phyloP scores from a whole-genome alignment of 2,113 vertebrate species.

The Clupea harengus region DNA sequence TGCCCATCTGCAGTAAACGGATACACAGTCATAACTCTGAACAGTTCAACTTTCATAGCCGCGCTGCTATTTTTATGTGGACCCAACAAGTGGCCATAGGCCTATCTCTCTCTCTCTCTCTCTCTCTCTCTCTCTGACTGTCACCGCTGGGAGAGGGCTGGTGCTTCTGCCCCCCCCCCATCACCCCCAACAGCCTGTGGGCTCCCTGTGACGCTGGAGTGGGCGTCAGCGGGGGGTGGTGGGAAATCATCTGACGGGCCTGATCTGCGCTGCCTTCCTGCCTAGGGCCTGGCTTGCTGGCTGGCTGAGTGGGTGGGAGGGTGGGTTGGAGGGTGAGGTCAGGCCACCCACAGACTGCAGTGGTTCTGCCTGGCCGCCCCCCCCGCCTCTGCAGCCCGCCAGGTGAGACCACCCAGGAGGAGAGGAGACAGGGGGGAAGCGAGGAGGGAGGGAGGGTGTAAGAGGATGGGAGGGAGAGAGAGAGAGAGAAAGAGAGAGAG shows the following conservation, averaged over 20 bases:
- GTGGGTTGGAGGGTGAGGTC: constrained; percentile 33
- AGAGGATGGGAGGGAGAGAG: not conserved
- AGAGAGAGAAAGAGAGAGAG: constrained; percentile 2
- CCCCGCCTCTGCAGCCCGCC: constrained; percentile 30
- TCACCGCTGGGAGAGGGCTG: not conserved
- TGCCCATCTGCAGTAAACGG: constrained; percentile 33
- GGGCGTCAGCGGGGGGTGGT: constrained; percentile 37
- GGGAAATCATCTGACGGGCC: constrained; percentile 17
- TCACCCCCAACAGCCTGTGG: not conserved
- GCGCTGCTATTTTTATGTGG: constrained; percentile 24
- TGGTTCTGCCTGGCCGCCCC: constrained; percentile 49
- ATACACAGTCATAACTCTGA: constrained; percentile 28
- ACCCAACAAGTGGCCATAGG: constrained; percentile 36
- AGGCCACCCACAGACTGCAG: constrained; percentile 52
- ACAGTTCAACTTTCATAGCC: constrained; percentile 26
- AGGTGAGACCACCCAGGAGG: constrained; percentile 57
- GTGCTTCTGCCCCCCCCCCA: not conserved
- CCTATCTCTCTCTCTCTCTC: too few relatives aligned
- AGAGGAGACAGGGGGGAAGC: constrained; percentile 23
- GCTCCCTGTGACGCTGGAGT: constrained; percentile 22
- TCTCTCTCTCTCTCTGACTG: not conserved
- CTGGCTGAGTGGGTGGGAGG: constrained; percentile 16
- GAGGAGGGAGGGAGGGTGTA: constrained; percentile 23
- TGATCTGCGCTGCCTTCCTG: not conserved
- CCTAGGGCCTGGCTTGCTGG: constrained; percentile 16